A percentile compares a stretch with the other conserved stretches of the same genome.
Evolutionary conservation across 2,113 vertebrate genomes (phyloP).

Genomic region (Pteronura brasiliensis): DNA sequence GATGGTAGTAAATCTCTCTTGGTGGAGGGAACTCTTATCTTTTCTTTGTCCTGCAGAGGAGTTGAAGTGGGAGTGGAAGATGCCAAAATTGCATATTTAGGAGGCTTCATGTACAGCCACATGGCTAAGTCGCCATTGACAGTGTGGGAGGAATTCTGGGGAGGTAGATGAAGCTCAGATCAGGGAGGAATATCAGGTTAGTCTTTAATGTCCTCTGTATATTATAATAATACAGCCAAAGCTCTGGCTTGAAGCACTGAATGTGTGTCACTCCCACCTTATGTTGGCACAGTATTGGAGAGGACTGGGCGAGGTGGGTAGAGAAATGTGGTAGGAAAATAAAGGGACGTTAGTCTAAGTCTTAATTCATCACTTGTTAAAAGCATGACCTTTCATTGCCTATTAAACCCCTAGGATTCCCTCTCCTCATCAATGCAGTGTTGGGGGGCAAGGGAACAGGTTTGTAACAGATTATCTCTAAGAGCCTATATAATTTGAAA

Average conservation of each 20-base stretch:
- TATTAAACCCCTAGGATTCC: not conserved
- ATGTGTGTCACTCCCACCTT: not conserved
- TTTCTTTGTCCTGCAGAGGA: not conserved
- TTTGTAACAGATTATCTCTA: conserved; percentile 2
- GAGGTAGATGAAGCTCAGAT: not conserved
- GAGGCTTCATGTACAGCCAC: not conserved
- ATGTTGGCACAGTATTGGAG: not conserved
- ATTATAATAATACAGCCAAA: not conserved
- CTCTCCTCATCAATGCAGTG: not conserved
- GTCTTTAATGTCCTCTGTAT: not conserved
- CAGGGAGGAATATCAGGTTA: not conserved
- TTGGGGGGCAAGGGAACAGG: not conserved
- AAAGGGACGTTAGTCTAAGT: not conserved
- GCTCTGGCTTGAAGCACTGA: not conserved
- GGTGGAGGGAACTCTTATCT: not conserved
- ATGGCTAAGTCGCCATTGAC: not conserved
- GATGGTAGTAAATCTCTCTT: not conserved
- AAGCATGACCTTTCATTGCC: not conserved
- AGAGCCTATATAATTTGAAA: not conserved
- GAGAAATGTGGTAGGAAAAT: not conserved
- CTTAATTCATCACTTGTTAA: not conserved
- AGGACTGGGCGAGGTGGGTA: not conserved
- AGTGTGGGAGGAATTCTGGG: not conserved
- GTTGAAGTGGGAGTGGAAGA: not conserved
- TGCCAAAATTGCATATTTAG: not conserved